Evolutionary conservation across 2,888 invertebrate genomes (phyloP), one percentile per base, ranked within the genome.

Genomic region (Eupithecia tripunctaria): DNA sequence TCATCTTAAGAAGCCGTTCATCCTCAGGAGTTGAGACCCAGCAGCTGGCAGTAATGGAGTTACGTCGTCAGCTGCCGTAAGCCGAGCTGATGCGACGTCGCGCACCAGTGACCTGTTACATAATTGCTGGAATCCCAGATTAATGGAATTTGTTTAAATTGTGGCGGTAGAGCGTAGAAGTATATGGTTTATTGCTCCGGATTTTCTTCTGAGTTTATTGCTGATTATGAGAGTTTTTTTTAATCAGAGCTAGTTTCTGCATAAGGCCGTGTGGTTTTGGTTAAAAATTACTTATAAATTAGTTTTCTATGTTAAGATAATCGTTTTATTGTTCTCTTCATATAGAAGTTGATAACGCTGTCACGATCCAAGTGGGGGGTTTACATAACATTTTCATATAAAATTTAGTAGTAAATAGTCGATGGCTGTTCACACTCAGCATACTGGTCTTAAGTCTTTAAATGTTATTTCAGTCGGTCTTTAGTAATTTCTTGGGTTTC

Each of bases 121-220:
- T 56, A 56, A 56, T 56, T 56, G 56, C 12, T 56, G 56, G 56
- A 56, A 56, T 56, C 21, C 56, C 25, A 25, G 56, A 56, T 56
- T 56, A 56, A 14, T 25, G 56, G 25, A 21, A 14, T 25, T 56
- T 25, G 1, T 12, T 25, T 25, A 25, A 56, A 56, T 56, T 56
- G 25, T 25, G 25, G 25, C 25, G 51, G 12, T 3, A 51, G 25
- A 56, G 4, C 21, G 21, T 25, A 25, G 12, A 51, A 21, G n/a
- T 51, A 25, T 51, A 0, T 21, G 21, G 21, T 51, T 51, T 10
- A 56, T 4, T 14, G 25, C 25, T 25, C n/a, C n/a, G 56, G 14
- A 56, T n/a, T n/a, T n/a, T n/a, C n/a, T n/a, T n/a, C n/a, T n/a
- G n/a, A n/a, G n/a, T n/a, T n/a, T n/a, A n/a, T n/a, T n/a, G n/a